phyloP scores from a whole-genome alignment of 2,113 vertebrate genomes.

The Brienomyrus brachyistius region DNA sequence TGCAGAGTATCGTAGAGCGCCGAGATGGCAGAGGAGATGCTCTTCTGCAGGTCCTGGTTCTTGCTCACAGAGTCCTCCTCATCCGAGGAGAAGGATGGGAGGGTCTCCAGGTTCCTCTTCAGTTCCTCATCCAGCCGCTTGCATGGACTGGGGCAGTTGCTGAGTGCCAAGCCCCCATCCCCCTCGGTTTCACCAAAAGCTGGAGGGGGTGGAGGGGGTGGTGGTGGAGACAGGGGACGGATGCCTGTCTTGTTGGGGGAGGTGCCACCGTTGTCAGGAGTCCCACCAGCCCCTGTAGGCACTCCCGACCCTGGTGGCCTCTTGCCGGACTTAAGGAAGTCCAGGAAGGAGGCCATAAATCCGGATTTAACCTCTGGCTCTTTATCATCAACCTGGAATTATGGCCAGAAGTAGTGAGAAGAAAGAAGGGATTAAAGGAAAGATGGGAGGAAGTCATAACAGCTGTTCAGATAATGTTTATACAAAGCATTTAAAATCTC shows the following conservation, averaged over 20 bases:
- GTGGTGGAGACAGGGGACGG: conserved; percentile 51
- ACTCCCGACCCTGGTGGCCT: conserved; percentile 59
- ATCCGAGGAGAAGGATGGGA: conserved; percentile 84
- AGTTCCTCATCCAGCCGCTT: conserved; percentile 82
- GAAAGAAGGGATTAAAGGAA: background rate
- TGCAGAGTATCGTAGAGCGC: conserved; percentile 82
- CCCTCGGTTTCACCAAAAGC: conserved; percentile 65
- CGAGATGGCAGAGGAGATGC: conserved; percentile 86
- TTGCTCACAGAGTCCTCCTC: conserved; percentile 89
- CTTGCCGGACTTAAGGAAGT: conserved; percentile 86
- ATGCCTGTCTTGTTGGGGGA: conserved; percentile 59
- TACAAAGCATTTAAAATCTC: background rate
- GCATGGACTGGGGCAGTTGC: conserved; percentile 75
- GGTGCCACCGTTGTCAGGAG: conserved; percentile 49
- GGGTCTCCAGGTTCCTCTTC: conserved; percentile 83
- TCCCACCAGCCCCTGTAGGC: conserved; percentile 62
- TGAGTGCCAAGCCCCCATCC: conserved; percentile 68
- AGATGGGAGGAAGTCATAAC: background rate
- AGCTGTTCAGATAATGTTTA: background rate
- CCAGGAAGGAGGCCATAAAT: conserved; percentile 86
- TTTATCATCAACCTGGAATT: conserved; percentile 73
- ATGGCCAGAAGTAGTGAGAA: background rate
- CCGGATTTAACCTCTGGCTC: conserved; percentile 82
- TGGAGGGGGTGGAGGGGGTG: conserved; percentile 35
- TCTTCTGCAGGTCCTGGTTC: conserved; percentile 90